Percentiles rank a stretch among this genome's conserved stretches.
Conservation (phyloP, 1,140 invertebrate genomes). For the Heliconius melpomene region DNA sequence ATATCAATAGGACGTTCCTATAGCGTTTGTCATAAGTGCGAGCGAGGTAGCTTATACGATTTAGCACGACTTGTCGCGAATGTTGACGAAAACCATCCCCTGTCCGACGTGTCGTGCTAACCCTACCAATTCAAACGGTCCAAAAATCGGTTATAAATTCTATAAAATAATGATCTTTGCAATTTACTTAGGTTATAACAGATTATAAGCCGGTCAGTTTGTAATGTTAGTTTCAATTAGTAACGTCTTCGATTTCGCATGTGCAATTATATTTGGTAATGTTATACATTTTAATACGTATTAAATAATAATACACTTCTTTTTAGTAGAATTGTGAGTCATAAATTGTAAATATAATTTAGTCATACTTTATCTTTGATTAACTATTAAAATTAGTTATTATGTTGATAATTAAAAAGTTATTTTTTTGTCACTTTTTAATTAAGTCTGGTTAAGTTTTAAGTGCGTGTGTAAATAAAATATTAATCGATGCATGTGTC, state of each 20-base stretch:
- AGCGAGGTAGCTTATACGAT: constrained; percentile 47
- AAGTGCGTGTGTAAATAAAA: not conserved
- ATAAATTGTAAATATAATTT: not conserved
- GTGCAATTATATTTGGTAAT: not conserved
- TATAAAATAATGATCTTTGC: not conserved
- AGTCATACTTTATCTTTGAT: not conserved
- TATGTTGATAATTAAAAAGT: not conserved
- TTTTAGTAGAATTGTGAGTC: not conserved
- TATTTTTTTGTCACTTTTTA: not conserved
- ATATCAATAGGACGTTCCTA: constrained; percentile 63
- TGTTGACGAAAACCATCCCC: constrained; percentile 48
- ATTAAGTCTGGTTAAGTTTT: not conserved
- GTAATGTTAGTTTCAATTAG: not conserved
- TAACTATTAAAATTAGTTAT: too few relatives aligned
- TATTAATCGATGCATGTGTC: not conserved
- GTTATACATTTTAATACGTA: not conserved
- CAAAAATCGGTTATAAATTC: not conserved
- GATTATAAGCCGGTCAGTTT: not conserved
- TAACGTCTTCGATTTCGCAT: not conserved
- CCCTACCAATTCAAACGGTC: not conserved
- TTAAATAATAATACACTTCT: not conserved
- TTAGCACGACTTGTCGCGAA: constrained; percentile 46
- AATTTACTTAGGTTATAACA: not conserved
- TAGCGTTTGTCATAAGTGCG: constrained; percentile 37
- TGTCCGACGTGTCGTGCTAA: constrained; percentile 40